A percentile compares a stretch with the other conserved stretches of the same genome.
Conservation (phyloP, 2,888 invertebrate species). For the Notodonta ziczac region DNA sequence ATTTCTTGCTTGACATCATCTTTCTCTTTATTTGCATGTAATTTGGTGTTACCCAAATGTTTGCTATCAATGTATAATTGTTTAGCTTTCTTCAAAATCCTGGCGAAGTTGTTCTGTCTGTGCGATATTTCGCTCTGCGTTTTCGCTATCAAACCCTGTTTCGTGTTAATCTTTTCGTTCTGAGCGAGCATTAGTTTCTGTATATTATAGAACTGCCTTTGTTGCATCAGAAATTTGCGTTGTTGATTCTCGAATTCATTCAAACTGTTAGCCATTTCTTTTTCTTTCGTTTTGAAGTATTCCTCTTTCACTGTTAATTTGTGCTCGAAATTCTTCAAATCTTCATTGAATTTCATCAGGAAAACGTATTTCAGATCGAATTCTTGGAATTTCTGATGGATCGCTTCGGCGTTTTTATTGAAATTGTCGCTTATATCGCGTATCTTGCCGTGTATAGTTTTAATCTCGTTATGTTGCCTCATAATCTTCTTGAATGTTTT, state of each 20-base stretch:
- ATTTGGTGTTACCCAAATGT: slow-evolving; percentile 19
- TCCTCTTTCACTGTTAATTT: slow-evolving; percentile 54
- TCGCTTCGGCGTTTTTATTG: slow-evolving; percentile 44
- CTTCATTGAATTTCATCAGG: slow-evolving; percentile 56
- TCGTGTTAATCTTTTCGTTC: slow-evolving; percentile 70
- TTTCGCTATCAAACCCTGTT: slow-evolving; percentile 69
- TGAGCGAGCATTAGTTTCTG: slow-evolving; percentile 72
- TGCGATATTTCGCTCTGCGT: slow-evolving; percentile 72
- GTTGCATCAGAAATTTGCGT: slow-evolving; percentile 69
- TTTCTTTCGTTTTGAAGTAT: slow-evolving; percentile 55
- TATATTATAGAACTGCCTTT: slow-evolving; percentile 69
- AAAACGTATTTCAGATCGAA: slow-evolving; percentile 64
- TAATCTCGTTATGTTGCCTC: slow-evolving; percentile 70
- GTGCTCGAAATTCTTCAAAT: slow-evolving; percentile 52
- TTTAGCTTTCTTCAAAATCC: slow-evolving; percentile 70
- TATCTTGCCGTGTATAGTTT: slow-evolving; percentile 59
- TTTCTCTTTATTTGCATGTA: slow-evolving; percentile 22
- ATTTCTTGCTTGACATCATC: slow-evolving; percentile 7
- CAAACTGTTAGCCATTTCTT: slow-evolving; percentile 57
- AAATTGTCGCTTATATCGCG: slow-evolving; percentile 57
- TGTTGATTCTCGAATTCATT: slow-evolving; percentile 71
- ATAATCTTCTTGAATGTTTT: slow-evolving; percentile 75
- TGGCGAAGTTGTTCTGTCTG: slow-evolving; percentile 70
- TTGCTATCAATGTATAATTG: slow-evolving; percentile 55
- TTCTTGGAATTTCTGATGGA: slow-evolving; percentile 59